Conservation (phyloP, 2,888 invertebrate genomes). For the Metopia argyrocephala region DNA sequence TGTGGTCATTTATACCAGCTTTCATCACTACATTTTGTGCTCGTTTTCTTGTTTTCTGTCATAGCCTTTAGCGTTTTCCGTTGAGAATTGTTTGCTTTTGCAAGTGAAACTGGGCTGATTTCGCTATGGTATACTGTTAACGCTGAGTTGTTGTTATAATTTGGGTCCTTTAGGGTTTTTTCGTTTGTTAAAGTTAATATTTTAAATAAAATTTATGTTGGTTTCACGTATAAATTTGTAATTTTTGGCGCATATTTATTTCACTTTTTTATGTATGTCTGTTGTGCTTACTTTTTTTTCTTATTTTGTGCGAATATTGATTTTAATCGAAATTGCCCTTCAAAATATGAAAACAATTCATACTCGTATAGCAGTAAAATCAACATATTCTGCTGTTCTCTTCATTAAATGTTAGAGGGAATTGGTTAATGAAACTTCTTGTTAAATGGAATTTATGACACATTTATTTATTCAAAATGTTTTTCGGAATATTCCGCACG, state of each 20-base stretch:
- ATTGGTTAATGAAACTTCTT: constrained; percentile 51
- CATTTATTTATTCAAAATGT: constrained; percentile 21
- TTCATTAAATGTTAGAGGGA: constrained; percentile 8
- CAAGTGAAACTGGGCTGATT: constrained; percentile 38
- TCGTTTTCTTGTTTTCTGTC: not conserved
- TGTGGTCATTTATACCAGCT: constrained; percentile 24
- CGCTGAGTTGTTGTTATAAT: not conserved
- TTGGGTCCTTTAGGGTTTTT: constrained; percentile 37
- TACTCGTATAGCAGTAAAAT: too few species aligned
- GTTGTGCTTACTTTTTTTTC: not conserved
- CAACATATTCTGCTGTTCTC: constrained; percentile 20
- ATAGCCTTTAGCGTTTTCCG: constrained; percentile 49
- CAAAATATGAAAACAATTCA: too few species aligned
- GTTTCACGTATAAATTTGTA: constrained; percentile 64
- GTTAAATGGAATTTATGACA: constrained; percentile 60
- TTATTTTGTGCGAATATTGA: constrained; percentile 69
- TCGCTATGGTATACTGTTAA: not conserved
- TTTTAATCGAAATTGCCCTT: constrained; percentile 76
- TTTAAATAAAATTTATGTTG: constrained; percentile 64
- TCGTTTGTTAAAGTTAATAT: constrained; percentile 40
- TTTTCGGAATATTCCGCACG: too few species aligned
- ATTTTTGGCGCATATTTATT: constrained; percentile 63
- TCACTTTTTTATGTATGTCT: not conserved
- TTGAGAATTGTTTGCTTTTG: not conserved
- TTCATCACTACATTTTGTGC: constrained; percentile 45